These are phyloP conservation scores for Ochropacha duplaris DNA, from an alignment of 2,888 invertebrate genomes.

Conservation along the genomic window DNA sequence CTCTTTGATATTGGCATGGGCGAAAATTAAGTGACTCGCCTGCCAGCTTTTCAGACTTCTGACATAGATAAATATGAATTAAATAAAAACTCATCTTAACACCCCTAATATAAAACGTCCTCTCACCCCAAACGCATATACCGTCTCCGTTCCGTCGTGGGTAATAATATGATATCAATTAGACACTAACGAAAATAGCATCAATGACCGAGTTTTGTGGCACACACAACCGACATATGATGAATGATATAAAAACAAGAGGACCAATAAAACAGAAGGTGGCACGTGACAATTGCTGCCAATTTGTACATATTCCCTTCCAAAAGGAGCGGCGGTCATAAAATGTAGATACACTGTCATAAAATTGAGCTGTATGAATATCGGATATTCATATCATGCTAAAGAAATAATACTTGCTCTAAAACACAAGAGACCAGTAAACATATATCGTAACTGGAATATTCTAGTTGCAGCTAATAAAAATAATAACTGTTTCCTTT, in stretches of 20 bases:
- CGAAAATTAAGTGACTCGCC: too few species aligned
- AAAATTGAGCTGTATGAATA: conserved; percentile 14
- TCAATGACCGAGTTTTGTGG: neutral
- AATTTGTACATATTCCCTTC: conserved; percentile 9
- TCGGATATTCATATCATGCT: conserved; percentile 14
- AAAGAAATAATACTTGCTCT: too few species aligned
- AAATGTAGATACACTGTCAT: conserved; percentile 17
- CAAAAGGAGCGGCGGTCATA: conserved; percentile 20
- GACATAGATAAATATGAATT: neutral
- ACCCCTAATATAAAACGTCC: neutral
- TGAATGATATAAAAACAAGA: conserved; percentile 12
- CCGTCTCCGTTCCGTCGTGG: too few species aligned
- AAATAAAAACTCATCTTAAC: neutral
- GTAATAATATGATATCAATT: neutral
- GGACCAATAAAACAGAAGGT: conserved; percentile 37
- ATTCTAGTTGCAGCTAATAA: too few species aligned
- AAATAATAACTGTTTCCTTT: too few species aligned
- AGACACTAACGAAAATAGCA: neutral
- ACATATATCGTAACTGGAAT: too few species aligned
- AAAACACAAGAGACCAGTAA: too few species aligned
- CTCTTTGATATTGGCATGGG: too few species aligned
- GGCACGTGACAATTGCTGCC: conserved; percentile 12
- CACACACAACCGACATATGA: conserved; percentile 1
- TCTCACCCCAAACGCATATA: too few species aligned
- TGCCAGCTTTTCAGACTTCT: too few species aligned